Percentiles rank a stretch among this genome's conserved stretches.
phyloP scores from a whole-genome alignment of 2,888 invertebrate genomes.

The Dysmachus trigonus region DNA sequence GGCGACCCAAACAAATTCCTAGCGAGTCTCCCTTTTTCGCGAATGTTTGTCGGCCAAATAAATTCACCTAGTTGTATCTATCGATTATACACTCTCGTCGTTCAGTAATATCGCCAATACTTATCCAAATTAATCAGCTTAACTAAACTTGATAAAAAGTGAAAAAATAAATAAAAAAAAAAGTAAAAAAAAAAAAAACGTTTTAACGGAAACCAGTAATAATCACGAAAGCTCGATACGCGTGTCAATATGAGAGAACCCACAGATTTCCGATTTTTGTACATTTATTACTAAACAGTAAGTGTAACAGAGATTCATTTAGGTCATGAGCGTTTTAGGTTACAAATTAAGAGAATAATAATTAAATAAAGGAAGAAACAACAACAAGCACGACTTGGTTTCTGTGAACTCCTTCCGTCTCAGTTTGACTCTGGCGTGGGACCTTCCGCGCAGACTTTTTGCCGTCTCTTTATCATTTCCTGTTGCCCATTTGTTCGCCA shows the following conservation, averaged over 20 bases:
- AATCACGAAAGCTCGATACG: conserved; percentile 23
- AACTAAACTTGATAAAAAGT: not conserved
- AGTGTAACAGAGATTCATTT: conserved; percentile 16
- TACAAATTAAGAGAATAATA: conserved; percentile 4
- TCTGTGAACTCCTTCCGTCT: conserved; percentile 3
- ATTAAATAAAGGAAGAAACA: conserved; percentile 29
- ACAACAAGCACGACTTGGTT: conserved; percentile 5
- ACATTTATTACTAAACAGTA: conserved; percentile 42
- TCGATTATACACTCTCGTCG: conserved; percentile 22
- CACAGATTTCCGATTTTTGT: conserved; percentile 43
- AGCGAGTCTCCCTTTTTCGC: not conserved
- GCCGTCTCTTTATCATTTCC: conserved; percentile 9
- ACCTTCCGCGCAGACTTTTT: not conserved
- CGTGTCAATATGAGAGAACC: conserved; percentile 37
- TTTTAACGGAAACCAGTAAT: conserved; percentile 15
- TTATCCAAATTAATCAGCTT: conserved; percentile 35
- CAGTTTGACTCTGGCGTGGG: not conserved
- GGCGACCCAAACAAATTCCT: not conserved
- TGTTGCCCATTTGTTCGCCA: conserved; percentile 1
- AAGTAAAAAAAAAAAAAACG: not conserved
- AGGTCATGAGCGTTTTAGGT: conserved; percentile 21
- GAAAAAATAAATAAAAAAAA: not conserved
- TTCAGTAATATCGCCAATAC: conserved; percentile 34
- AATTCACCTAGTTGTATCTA: not conserved
- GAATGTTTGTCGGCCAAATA: conserved; percentile 16